These are phyloP conservation scores for Fragum fragum DNA, from an alignment of 2,888 invertebrate species.

Conservation along the genomic window DNA sequence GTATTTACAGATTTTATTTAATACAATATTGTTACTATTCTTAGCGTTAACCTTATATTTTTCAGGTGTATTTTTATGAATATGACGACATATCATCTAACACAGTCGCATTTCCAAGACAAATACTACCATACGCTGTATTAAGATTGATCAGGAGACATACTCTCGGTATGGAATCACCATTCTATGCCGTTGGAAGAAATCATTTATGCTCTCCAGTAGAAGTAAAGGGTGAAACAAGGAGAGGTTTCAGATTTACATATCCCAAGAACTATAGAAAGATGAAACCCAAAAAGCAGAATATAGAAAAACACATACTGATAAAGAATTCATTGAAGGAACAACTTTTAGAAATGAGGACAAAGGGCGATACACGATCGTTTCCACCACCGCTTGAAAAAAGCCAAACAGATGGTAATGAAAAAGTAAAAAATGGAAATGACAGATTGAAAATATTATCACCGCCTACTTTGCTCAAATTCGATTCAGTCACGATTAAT, in stretches of 20 bases:
- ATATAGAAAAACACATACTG: not conserved
- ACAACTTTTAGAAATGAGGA: constrained; percentile 49
- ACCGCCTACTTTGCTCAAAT: constrained; percentile 1
- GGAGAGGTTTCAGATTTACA: constrained; percentile 55
- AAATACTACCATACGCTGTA: constrained; percentile 61
- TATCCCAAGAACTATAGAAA: constrained; percentile 22
- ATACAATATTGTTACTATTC: too few relatives aligned
- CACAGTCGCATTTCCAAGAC: constrained; percentile 55
- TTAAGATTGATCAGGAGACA: constrained; percentile 48
- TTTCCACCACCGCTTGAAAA: not conserved
- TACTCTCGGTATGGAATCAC: constrained; percentile 25
- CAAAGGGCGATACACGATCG: constrained; percentile 10
- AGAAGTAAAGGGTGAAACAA: constrained; percentile 62
- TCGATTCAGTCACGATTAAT: not conserved
- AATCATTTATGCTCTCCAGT: not conserved
- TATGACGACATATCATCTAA: constrained; percentile 59
- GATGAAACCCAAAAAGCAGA: constrained; percentile 11
- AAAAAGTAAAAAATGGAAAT: not conserved
- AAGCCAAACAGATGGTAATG: not conserved
- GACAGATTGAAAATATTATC: not conserved
- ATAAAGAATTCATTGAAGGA: constrained; percentile 35
- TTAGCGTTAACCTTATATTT: too few relatives aligned
- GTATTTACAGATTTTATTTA: too few relatives aligned
- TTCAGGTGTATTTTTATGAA: constrained; percentile 67
- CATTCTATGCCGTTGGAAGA: constrained; percentile 45